Base-by-base conservation (phyloP, 2,888 invertebrate genomes). In the Drosophila hawaiiensis region DNA sequence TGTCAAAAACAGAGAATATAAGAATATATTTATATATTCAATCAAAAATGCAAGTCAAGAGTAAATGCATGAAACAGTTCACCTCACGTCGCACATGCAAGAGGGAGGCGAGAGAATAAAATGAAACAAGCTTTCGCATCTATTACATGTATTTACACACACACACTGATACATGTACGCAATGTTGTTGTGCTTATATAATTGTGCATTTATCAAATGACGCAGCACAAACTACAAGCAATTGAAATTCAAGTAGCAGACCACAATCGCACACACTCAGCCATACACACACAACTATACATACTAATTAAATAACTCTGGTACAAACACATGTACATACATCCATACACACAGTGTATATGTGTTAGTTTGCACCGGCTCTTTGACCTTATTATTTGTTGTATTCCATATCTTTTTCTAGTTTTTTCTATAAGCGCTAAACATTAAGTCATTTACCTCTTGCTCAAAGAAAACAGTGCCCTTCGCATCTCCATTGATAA, bases 391-490 rank as follows among this genome's bases (percentile, higher is more conserved):
- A 69, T 53, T 64, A 47, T 35, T 47, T 53, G n/a, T n/a, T 37
- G 55, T 41, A 54, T 52, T 60, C 56, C 64, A 79, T 76, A 58
- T 76, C 50, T 29, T 31, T 53, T 52, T 70, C 47, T 25, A 5
- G 1, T 25, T 9, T 55, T 35, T 31, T 53, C 19, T 29, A 33
- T 22, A 31, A 29, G n/a, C n/a, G 4, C 50, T 25, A 19, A 22
- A n/a, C 19, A 16, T 22, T 50, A n/a, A n/a, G 1, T 1, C 0
- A 91, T 93, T 93, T 94, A 96, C 97, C 93, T 94, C 94, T 94
- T 98, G 98, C 69, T 95, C 95, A 92, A 98, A 97, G 93, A 94
- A 95, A 68, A 98, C 94, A 12, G 97, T 97, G 78, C 98, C 98
- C 85, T 95, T 95, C 43, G 97, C 97, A 92, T 97, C 97, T 31